Percentiles rank a stretch among this genome's conserved stretches.
phyloP scores from a whole-genome alignment of 37 sponge, comb jelly and placozoan genomes.

The Diacarnus erythraeanus region DNA sequence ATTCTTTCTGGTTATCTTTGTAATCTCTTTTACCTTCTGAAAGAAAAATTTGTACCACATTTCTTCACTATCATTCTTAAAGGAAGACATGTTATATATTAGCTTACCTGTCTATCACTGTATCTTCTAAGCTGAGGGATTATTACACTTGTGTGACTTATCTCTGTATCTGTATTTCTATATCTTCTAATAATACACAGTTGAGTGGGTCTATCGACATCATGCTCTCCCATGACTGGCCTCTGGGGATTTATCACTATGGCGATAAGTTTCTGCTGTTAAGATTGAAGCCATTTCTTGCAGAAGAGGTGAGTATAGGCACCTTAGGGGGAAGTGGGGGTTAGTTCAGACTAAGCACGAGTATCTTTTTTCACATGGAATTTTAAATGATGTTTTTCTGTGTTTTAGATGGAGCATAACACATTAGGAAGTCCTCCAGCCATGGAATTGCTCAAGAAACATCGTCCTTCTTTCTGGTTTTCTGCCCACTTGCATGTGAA shows the following conservation, averaged over 20 bases:
- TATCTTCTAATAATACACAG: too few relatives aligned
- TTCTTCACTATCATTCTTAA: neutral
- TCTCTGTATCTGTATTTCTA: too few relatives aligned
- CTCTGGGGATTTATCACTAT: constrained; percentile 87
- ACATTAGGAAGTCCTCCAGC: constrained; percentile 82
- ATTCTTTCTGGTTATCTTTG: too few relatives aligned
- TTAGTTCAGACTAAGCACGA: too few relatives aligned
- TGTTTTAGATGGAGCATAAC: constrained; percentile 47
- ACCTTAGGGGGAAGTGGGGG: neutral
- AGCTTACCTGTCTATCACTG: too few relatives aligned
- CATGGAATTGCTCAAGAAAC: constrained; percentile 71
- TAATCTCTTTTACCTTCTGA: too few relatives aligned
- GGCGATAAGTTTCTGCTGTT: constrained; percentile 84
- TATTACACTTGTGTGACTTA: too few relatives aligned
- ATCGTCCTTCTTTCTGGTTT: constrained; percentile 89
- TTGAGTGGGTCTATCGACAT: constrained; percentile 79
- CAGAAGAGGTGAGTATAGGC: constrained; percentile 60
- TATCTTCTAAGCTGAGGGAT: too few relatives aligned
- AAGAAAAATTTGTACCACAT: too few relatives aligned
- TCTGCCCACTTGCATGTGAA: constrained; percentile 95
- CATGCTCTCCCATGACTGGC: constrained; percentile 98
- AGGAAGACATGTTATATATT: too few relatives aligned
- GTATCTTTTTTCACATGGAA: too few relatives aligned
- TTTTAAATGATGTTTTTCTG: too few relatives aligned
- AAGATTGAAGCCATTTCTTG: constrained; percentile 78